Conservation (phyloP, 2,797 vertebrate genomes). For the Premnoplex brunnescens region DNA sequence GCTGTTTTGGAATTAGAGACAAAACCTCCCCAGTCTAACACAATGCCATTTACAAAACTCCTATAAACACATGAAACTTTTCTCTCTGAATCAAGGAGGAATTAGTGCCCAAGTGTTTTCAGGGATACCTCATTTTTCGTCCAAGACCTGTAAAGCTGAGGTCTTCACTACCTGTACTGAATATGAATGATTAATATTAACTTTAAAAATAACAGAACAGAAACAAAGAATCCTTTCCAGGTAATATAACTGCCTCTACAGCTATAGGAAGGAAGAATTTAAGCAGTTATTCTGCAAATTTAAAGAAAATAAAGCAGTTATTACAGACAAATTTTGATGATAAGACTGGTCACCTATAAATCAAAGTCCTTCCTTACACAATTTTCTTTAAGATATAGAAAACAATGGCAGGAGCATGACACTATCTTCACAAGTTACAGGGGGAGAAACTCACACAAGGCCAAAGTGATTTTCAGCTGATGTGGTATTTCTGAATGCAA, state of each 20-base stretch:
- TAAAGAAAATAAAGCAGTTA: background rate
- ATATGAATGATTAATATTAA: background rate
- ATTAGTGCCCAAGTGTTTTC: background rate
- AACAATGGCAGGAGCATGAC: background rate
- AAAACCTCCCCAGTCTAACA: background rate
- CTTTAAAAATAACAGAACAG: background rate
- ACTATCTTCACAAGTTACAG: background rate
- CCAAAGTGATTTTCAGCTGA: background rate
- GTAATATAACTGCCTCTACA: background rate
- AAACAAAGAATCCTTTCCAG: background rate
- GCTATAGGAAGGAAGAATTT: background rate
- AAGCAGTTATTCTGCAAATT: background rate
- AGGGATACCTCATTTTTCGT: background rate
- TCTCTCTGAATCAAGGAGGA: background rate
- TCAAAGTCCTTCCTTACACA: background rate
- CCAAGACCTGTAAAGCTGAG: background rate
- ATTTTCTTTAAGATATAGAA: background rate
- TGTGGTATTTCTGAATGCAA: background rate
- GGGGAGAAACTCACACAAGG: background rate
- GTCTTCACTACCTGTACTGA: background rate
- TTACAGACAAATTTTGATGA: background rate
- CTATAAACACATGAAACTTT: background rate
- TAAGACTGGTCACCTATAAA: background rate
- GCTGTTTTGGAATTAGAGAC: background rate
- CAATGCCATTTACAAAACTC: background rate